Percentiles rank a stretch among this genome's conserved stretches.
phyloP scores from a whole-genome alignment of 2,113 vertebrate genomes.

The Peromyscus polionotus region DNA sequence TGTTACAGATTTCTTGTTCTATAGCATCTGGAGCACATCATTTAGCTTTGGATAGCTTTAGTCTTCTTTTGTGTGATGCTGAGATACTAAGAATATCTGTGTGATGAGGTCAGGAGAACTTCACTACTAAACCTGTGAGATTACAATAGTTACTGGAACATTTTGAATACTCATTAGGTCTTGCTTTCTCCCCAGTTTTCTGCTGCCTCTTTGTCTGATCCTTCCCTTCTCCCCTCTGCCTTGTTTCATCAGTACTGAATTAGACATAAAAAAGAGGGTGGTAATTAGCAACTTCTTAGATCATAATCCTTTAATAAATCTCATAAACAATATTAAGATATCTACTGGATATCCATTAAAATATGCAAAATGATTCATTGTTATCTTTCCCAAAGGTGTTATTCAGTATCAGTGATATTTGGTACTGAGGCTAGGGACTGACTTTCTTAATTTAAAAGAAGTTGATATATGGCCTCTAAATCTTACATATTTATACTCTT shows the following conservation, averaged over 20 bases:
- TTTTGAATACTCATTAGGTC: neutral
- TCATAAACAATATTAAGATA: neutral
- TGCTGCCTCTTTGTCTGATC: neutral
- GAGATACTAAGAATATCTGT: neutral
- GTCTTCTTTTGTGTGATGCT: neutral
- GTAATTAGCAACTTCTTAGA: neutral
- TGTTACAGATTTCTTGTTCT: neutral
- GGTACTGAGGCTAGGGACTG: neutral
- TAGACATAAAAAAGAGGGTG: neutral
- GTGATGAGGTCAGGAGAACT: neutral
- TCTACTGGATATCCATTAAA: constrained; percentile 16
- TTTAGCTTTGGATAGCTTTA: neutral
- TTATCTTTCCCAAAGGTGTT: constrained; percentile 19
- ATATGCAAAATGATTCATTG: neutral
- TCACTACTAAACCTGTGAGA: neutral
- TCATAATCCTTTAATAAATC: constrained; percentile 11
- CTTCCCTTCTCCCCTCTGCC: neutral
- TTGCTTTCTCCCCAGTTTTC: neutral
- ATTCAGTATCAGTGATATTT: neutral
- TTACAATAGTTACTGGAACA: neutral
- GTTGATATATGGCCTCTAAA: neutral
- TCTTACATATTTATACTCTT: neutral
- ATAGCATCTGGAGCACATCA: neutral
- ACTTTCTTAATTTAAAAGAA: constrained; percentile 14
- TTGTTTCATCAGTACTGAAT: neutral